A percentile compares a stretch with the other conserved stretches of the same genome.
These are phyloP conservation scores for Patagioenas fasciata DNA, from an alignment of 2,113 vertebrate genomes.

Conservation along the genomic window DNA sequence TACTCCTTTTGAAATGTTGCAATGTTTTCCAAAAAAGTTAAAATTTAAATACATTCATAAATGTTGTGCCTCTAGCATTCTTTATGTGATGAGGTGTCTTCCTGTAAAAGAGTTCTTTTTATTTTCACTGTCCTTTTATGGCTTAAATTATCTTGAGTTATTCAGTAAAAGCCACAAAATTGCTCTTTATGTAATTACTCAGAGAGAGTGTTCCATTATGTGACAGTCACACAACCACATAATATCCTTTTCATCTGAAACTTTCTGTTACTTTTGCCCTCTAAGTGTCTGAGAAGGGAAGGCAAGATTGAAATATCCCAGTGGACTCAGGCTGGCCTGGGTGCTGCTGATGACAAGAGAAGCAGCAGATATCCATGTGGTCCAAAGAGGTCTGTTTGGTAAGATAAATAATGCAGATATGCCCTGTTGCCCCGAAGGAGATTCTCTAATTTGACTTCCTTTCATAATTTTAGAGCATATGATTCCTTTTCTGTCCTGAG, in stretches of 20 bases:
- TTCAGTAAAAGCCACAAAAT: conserved; percentile 52
- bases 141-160: conserved; percentile 39
- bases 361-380: neutral
- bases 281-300: neutral
- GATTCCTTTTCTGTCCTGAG: neutral
- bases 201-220: conserved; percentile 45
- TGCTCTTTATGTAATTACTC: conserved; percentile 45
- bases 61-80: neutral
- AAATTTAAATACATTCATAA: neutral
- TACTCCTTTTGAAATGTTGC: neutral
- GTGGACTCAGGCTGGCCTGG: neutral
- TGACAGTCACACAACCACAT: neutral
- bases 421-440: fast-evolving
- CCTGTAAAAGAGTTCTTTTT: conserved; percentile 10
- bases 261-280: conserved; percentile 24
- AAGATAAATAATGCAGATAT: neutral
- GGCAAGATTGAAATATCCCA: conserved; percentile 6
- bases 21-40: neutral
- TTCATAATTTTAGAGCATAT: neutral
- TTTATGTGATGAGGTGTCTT: neutral
- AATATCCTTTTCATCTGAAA: conserved; percentile 22
- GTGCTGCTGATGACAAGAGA: neutral
- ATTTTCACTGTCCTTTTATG: neutral
- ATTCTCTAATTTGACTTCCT: neutral
- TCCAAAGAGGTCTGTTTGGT: neutral